phyloP scores from a whole-genome alignment of 1,140 invertebrate genomes.

The Ruditapes philippinarum region DNA sequence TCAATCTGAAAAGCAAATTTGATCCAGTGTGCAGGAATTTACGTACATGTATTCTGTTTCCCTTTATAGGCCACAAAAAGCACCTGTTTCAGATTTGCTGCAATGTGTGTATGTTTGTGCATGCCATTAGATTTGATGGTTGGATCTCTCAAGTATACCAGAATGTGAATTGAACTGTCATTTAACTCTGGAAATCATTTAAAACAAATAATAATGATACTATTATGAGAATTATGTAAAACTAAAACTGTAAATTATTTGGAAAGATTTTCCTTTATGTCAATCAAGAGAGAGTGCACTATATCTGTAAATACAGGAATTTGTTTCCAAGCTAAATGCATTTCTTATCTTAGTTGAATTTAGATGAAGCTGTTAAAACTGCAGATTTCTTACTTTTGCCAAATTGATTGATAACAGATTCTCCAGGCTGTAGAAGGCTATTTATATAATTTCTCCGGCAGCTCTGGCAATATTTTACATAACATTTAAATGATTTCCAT shows the following conservation, averaged over 20 bases:
- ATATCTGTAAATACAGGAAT: background rate
- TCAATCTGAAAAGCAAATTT: constrained; percentile 5
- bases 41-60: background rate
- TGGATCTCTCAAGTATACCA: background rate
- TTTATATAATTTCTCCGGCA: background rate
- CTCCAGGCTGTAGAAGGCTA: background rate
- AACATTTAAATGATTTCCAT: constrained; percentile 17
- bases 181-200: background rate
- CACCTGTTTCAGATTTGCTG: constrained; percentile 25
- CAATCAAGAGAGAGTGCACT: too few species aligned
- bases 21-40: background rate
- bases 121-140: constrained; percentile 45
- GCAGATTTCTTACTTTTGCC: background rate
- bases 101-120: constrained; percentile 24
- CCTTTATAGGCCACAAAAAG: background rate
- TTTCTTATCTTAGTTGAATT: background rate
- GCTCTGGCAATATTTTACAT: background rate
- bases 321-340: background rate
- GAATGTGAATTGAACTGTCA: background rate
- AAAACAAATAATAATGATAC: background rate
- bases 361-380: background rate
- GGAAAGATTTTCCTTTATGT: background rate
- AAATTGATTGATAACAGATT: background rate
- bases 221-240: too few species aligned
- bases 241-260: background rate